Percentiles rank a stretch among this genome's conserved stretches.
phyloP scores from a whole-genome alignment of 2,888 invertebrate species.

The Tenthredo mesomela region DNA sequence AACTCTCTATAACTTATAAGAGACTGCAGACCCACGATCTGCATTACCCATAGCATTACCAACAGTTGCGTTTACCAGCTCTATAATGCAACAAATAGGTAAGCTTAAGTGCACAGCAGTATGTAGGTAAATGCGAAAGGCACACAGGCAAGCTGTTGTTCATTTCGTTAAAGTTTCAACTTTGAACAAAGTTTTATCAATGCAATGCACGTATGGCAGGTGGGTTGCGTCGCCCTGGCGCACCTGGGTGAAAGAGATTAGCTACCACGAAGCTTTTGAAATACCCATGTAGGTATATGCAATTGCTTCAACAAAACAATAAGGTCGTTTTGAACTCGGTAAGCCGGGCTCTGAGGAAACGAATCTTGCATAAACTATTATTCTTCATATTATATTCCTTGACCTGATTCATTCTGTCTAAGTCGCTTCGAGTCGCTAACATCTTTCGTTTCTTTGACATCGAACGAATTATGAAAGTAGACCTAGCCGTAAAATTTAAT shows the following conservation, averaged over 20 bases:
- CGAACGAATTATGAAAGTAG: background rate
- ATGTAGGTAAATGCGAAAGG: conserved; percentile 6
- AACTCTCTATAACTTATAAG: too few relatives aligned
- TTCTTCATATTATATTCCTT: background rate
- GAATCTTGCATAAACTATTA: background rate
- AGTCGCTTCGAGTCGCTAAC: background rate
- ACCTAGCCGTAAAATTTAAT: background rate
- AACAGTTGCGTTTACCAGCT: background rate
- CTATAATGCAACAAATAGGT: background rate
- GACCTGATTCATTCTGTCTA: background rate
- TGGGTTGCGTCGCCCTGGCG: conserved; percentile 34
- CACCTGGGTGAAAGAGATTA: conserved; percentile 7
- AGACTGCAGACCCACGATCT: background rate
- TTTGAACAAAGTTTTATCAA: background rate
- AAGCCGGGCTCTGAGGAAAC: background rate
- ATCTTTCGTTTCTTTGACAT: background rate
- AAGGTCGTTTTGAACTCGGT: background rate
- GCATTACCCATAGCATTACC: background rate
- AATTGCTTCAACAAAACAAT: background rate
- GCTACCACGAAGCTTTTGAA: background rate
- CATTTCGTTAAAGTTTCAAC: conserved; percentile 6
- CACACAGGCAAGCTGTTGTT: background rate
- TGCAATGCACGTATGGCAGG: background rate
- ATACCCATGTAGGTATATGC: background rate
- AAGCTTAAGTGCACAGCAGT: background rate